Percentiles rank a stretch among this genome's conserved stretches.
Evolutionary conservation across 1,140 invertebrate genomes (phyloP).

Genomic region (Halesus radiatus): DNA sequence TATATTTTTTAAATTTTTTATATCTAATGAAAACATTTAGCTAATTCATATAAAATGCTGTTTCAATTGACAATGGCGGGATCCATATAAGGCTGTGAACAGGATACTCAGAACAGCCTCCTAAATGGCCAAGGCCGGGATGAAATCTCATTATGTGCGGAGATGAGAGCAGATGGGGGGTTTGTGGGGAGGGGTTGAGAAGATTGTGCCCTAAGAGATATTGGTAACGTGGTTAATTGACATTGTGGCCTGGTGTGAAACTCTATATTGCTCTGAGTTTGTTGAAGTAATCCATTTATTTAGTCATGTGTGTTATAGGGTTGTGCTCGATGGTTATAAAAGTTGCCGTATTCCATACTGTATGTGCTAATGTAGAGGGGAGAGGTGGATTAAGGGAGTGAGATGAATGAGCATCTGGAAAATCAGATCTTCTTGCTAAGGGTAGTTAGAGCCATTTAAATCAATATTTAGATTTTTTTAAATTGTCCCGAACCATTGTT

Average conservation of each 20-base stretch:
- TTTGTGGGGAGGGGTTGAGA: background rate
- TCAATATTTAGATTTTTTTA: too few relatives aligned
- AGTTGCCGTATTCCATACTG: too few relatives aligned
- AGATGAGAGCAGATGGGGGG: background rate
- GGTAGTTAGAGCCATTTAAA: too few relatives aligned
- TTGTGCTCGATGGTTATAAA: background rate
- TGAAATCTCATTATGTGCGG: slow-evolving; percentile 15
- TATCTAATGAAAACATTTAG: too few relatives aligned
- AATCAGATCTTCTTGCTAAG: too few relatives aligned
- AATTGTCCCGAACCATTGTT: too few relatives aligned
- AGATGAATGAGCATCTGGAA: too few relatives aligned
- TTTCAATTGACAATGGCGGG: background rate
- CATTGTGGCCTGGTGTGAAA: slow-evolving; percentile 22
- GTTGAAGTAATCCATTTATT: slow-evolving; percentile 28
- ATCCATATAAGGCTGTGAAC: background rate
- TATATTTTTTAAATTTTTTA: too few relatives aligned
- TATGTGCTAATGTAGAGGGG: too few relatives aligned
- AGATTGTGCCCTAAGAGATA: slow-evolving; percentile 18
- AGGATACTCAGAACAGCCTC: slow-evolving; percentile 5
- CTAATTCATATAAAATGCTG: too few relatives aligned
- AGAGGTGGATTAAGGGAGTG: too few relatives aligned
- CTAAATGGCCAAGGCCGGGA: background rate
- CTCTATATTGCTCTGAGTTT: slow-evolving; percentile 3
- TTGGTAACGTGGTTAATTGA: slow-evolving; percentile 26
- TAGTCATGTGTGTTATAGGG: background rate